phyloP scores from a whole-genome alignment of 2,797 vertebrate genomes.

The Acanthurus tractus region DNA sequence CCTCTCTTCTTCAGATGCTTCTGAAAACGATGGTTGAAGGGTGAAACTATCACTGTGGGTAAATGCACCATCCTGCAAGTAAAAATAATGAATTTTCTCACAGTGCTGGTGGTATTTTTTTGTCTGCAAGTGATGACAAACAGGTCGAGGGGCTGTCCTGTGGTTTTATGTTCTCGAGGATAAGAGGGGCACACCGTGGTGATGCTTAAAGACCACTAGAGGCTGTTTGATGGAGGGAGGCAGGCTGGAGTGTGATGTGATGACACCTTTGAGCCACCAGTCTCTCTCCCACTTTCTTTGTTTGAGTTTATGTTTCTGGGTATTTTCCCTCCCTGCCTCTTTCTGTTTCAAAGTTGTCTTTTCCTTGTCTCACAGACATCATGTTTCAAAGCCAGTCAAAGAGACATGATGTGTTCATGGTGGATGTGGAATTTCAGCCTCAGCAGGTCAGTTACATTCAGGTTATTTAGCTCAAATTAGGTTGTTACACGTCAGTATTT shows the following conservation, averaged over 20 bases:
- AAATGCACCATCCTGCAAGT: conserved; percentile 43
- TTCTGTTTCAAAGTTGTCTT: not conserved
- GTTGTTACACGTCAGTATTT: not conserved
- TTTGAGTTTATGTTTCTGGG: conserved; percentile 11
- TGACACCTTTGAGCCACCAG: conserved; percentile 40
- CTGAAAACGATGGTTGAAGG: conserved; percentile 50
- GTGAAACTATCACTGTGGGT: conserved; percentile 34
- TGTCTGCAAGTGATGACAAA: conserved; percentile 40
- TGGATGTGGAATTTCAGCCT: not conserved
- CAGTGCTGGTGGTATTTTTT: conserved; percentile 40
- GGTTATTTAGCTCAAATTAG: not conserved
- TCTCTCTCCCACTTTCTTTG: not conserved
- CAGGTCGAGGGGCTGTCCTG: conserved; percentile 4
- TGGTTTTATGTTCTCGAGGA: conserved; percentile 52
- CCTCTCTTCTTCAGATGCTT: conserved; percentile 38
- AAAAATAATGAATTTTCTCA: conserved; percentile 55
- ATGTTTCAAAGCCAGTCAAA: conserved; percentile 34
- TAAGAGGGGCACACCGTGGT: conserved; percentile 31
- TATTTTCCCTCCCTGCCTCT: conserved; percentile 18
- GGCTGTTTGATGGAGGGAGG: conserved; percentile 33
- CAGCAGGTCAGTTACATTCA: not conserved
- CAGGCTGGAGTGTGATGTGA: conserved; percentile 33
- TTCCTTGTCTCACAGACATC: conserved; percentile 13
- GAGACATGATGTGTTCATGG: not conserved
- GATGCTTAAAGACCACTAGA: conserved; percentile 43